Conservation (phyloP, 2,888 invertebrate genomes). For the Microplitis deprimator region DNA sequence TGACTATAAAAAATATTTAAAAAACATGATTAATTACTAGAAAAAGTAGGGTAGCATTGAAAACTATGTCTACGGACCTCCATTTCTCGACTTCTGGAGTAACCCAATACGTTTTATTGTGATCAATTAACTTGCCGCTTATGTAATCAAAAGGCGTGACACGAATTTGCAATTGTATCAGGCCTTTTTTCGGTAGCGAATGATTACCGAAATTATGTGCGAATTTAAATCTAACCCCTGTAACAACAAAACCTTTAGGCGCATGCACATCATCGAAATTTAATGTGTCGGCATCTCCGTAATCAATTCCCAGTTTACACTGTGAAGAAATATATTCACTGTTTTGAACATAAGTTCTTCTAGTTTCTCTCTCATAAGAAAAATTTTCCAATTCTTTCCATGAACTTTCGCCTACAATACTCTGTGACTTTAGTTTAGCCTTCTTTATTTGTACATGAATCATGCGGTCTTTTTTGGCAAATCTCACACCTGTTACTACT, state of each 20-base stretch:
- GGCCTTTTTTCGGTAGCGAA: neutral
- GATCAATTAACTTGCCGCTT: too few species aligned
- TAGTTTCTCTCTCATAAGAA: neutral
- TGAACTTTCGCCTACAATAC: neutral
- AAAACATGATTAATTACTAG: neutral
- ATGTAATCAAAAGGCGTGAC: neutral
- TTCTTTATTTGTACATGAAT: neutral
- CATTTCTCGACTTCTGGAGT: too few species aligned
- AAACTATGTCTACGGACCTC: too few species aligned
- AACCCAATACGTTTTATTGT: too few species aligned
- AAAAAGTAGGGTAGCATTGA: too few species aligned
- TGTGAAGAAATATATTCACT: neutral
- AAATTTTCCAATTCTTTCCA: neutral
- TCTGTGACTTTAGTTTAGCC: neutral
- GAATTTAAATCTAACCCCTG: neutral
- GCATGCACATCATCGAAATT: neutral
- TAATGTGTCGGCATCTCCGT: neutral
- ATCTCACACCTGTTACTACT: neutral
- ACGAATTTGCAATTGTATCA: neutral
- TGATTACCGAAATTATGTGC: too few species aligned
- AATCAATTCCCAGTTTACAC: neutral
- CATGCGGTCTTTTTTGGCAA: neutral
- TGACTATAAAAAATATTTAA: neutral
- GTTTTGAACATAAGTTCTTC: neutral
- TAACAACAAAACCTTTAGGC: neutral